phyloP scores from a whole-genome alignment of 2,113 vertebrate genomes.

The Nettapus auritus region DNA sequence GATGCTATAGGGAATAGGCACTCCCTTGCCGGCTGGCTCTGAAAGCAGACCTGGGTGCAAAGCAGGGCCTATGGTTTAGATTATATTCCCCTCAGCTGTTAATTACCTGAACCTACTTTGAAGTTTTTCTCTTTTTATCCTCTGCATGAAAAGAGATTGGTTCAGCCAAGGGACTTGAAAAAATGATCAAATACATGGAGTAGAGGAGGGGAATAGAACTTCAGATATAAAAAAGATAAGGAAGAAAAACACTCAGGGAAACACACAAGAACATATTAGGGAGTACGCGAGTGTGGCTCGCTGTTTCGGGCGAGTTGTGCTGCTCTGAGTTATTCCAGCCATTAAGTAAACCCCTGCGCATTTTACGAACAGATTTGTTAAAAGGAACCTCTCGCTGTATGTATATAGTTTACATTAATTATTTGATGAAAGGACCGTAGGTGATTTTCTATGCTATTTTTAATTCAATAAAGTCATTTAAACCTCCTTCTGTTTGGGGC shows the following conservation, averaged over 20 bases:
- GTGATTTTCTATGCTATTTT: constrained; percentile 68
- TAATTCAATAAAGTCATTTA: constrained; percentile 71
- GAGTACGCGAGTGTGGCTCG: constrained; percentile 42
- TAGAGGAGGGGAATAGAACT: constrained; percentile 73
- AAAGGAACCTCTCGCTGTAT: constrained; percentile 24
- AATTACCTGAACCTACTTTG: constrained; percentile 92
- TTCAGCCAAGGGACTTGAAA: constrained; percentile 85
- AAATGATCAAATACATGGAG: constrained; percentile 85
- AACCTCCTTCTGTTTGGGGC: constrained; percentile 56
- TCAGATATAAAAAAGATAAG: constrained; percentile 83
- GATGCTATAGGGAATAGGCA: constrained; percentile 85
- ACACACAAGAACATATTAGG: constrained; percentile 69
- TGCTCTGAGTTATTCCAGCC: constrained; percentile 52
- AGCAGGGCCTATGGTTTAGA: constrained; percentile 86
- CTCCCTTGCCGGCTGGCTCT: constrained; percentile 86
- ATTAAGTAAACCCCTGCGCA: constrained; percentile 60
- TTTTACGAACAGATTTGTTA: constrained; percentile 37
- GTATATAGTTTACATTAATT: constrained; percentile 61
- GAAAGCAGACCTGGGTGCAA: constrained; percentile 86
- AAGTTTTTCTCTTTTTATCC: constrained; percentile 88
- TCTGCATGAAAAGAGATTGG: constrained; percentile 85
- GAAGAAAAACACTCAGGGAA: constrained; percentile 78
- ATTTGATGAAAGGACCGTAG: constrained; percentile 67
- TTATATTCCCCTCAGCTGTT: constrained; percentile 92
- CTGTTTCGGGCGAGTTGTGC: constrained; percentile 39